These are phyloP conservation scores for Anhinga rufa DNA, from an alignment of 2,113 vertebrate genomes.

Conservation along the genomic window DNA sequence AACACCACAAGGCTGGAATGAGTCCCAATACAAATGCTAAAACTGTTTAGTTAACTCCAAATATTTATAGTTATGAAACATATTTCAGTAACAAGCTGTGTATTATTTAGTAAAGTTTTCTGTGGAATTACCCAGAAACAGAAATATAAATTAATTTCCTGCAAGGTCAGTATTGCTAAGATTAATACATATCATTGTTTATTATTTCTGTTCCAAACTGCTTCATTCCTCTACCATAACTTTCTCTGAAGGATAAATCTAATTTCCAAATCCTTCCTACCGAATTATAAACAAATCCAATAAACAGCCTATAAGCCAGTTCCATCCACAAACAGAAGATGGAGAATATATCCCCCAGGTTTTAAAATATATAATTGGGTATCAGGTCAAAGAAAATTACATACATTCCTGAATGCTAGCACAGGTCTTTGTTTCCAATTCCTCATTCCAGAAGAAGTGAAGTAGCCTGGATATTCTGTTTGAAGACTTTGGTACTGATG, in stretches of 20 bases:
- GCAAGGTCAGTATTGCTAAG: background rate
- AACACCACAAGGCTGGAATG: background rate
- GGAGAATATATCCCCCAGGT: background rate
- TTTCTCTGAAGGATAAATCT: constrained; percentile 11
- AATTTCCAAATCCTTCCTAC: constrained; percentile 17
- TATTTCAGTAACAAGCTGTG: background rate
- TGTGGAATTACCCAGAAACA: background rate
- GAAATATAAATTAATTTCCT: background rate
- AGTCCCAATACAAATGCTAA: background rate
- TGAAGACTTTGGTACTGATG: background rate
- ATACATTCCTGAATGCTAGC: background rate
- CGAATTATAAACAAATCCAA: constrained; percentile 26
- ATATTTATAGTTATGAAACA: background rate
- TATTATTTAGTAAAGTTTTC: background rate
- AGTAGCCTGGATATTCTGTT: background rate
- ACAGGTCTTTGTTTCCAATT: background rate
- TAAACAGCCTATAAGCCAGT: background rate
- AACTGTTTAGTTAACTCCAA: background rate
- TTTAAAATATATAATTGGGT: background rate
- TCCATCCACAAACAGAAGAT: background rate
- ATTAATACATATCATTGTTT: constrained; percentile 25
- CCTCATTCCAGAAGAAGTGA: background rate
- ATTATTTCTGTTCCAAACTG: constrained; percentile 19
- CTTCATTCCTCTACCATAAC: constrained; percentile 19
- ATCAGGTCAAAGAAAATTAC: background rate